A percentile compares a stretch with the other conserved stretches of the same genome.
phyloP scores from a whole-genome alignment of 2,888 invertebrate species.

The Electrophaes corylata region DNA sequence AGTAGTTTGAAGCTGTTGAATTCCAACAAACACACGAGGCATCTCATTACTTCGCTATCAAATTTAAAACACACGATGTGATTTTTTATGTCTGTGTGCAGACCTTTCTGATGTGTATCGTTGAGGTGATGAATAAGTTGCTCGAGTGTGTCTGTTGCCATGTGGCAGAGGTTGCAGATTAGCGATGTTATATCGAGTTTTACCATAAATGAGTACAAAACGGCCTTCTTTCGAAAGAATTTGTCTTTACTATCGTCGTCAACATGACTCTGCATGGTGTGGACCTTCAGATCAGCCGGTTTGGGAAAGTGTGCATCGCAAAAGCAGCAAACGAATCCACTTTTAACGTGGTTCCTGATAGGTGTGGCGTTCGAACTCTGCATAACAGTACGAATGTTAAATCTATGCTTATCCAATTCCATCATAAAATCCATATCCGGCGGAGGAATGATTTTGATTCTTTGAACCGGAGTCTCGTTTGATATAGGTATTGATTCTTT shows the following conservation, averaged over 20 bases:
- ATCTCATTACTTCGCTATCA: conserved; percentile 54
- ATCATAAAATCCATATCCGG: conserved; percentile 33
- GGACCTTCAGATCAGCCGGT: conserved; percentile 42
- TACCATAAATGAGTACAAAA: conserved; percentile 49
- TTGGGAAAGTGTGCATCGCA: conserved; percentile 40
- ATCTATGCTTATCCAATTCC: conserved; percentile 29
- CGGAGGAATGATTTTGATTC: conserved; percentile 24
- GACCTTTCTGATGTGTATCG: conserved; percentile 42
- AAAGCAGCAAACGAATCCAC: conserved; percentile 46
- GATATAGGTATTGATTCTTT: not conserved
- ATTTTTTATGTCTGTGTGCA: conserved; percentile 51
- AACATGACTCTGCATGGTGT: conserved; percentile 31
- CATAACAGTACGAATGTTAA: conserved; percentile 26
- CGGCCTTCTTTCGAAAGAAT: conserved; percentile 26
- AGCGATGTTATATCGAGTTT: conserved; percentile 57
- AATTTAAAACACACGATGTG: conserved; percentile 66
- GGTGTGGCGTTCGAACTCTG: conserved; percentile 57
- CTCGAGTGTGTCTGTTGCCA: conserved; percentile 39
- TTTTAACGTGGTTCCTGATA: conserved; percentile 40
- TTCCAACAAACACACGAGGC: conserved; percentile 53
- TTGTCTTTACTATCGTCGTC: conserved; percentile 31
- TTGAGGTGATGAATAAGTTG: conserved; percentile 37
- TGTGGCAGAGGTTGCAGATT: conserved; percentile 50
- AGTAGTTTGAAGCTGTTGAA: conserved; percentile 61
- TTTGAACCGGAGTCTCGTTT: conserved; percentile 7